A percentile compares a stretch with the other conserved stretches of the same genome.
These are phyloP conservation scores for Rhagium mordax DNA, from an alignment of 2,888 invertebrate genomes.

Conservation along the genomic window DNA sequence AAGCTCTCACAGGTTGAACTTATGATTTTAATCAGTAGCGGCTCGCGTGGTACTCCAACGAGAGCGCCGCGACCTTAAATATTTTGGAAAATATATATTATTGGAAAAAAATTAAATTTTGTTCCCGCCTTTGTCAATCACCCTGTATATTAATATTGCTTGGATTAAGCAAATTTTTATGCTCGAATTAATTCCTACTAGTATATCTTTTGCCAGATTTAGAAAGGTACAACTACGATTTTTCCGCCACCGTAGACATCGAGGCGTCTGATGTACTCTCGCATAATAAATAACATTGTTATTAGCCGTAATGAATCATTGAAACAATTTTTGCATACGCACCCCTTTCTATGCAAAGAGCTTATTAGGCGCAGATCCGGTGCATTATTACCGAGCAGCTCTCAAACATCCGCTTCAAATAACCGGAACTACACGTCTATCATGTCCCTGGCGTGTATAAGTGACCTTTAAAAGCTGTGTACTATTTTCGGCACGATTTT, in stretches of 20 bases:
- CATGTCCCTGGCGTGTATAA: conserved; percentile 13
- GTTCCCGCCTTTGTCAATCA: too few species aligned
- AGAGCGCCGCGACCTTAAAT: too few species aligned
- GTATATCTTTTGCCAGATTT: too few species aligned
- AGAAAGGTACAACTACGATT: background rate
- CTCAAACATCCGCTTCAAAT: conserved; percentile 32
- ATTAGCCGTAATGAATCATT: conserved; percentile 9
- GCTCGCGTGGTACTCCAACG: too few species aligned
- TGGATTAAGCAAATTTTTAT: too few species aligned
- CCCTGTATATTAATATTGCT: too few species aligned
- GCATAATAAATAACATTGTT: background rate
- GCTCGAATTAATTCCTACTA: too few species aligned
- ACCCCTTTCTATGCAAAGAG: conserved; percentile 17
- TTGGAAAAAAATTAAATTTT: too few species aligned
- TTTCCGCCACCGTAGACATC: background rate
- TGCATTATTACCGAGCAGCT: conserved; percentile 27
- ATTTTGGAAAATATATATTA: too few species aligned
- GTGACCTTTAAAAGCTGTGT: conserved; percentile 7
- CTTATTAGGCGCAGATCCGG: conserved; percentile 28
- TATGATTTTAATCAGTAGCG: background rate
- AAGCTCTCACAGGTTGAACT: background rate
- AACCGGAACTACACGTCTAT: conserved; percentile 36
- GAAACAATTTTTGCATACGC: conserved; percentile 17
- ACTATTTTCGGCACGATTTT: conserved; percentile 1
- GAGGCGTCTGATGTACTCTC: background rate